Base-by-base conservation (phyloP, 2,113 vertebrate species). In the Drymodes brunneopygia region DNA sequence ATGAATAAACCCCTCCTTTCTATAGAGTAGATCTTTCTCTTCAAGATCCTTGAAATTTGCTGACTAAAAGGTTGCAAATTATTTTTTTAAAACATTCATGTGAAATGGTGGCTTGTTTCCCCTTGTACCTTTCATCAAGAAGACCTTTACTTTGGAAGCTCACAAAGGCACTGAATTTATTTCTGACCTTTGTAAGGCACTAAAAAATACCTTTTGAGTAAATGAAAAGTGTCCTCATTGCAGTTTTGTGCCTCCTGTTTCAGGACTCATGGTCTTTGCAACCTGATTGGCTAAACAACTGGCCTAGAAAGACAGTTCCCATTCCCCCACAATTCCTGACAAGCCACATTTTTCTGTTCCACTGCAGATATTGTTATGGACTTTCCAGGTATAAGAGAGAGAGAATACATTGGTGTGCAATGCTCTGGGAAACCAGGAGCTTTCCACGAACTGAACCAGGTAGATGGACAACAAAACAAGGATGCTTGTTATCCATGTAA, bases 311-410 rank as follows among this genome's bases (percentile, higher is more conserved):
- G 25, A 27, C 21, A 40, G 44, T 70, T 86, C 6, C 24, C 24
- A 1, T 51, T 74, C 27, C 19, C 16, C 75, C 86, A 13, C 1
- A 22, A 13, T n/a, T 91, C n/a, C 72, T 64, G 54, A 40, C 48
- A 60, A 51, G 9, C 11, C 2, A 20, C 6, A 7, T 53, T 77
- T 85, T 60, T 71, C 22, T 58, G 6, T 91, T 74, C 33, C 18
- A 24, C 3, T 1, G 11, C 16, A 60, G 31, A 23, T 44, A 22
- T 1, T 72, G 17, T 12, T 69, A 25, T 0, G 6, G 35, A 64
- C 11, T 9, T 58, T 65, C 27, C 24, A 70, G 22, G 5, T 40
- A 11, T 11, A 23, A 29, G 29, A 61, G n/a, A 42, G 21, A 38
- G 40, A 35, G 28, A 40, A 36, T 29, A 47, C 27, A 23, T 42